Evolutionary conservation across 2,797 vertebrate genomes (phyloP).

Genomic region (Garrulus glandarius): DNA sequence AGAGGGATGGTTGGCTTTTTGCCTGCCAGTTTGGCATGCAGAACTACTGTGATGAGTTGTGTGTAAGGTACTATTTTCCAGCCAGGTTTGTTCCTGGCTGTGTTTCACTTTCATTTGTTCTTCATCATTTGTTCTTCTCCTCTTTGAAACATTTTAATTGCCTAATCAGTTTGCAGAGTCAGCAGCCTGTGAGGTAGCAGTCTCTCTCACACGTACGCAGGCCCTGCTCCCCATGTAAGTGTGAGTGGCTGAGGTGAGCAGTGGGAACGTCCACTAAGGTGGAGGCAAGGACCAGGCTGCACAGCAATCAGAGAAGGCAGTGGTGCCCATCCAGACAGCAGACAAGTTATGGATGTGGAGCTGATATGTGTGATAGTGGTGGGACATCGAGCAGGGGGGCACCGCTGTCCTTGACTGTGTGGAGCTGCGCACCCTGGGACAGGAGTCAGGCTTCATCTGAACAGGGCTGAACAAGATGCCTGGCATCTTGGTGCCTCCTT

Average conservation of each 20-base stretch:
- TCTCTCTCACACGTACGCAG: rapidly evolving
- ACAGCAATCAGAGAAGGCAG: neutral
- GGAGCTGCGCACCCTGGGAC: neutral
- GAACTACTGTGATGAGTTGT: neutral
- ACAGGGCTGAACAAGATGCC: neutral
- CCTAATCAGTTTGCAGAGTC: neutral
- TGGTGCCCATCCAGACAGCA: neutral
- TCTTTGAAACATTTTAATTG: constrained; percentile 5
- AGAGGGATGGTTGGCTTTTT: neutral
- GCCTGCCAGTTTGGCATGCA: neutral
- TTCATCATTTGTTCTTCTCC: neutral
- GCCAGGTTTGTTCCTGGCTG: neutral
- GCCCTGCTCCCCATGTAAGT: neutral
- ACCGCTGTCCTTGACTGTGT: neutral
- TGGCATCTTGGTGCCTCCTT: neutral
- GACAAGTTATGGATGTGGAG: neutral
- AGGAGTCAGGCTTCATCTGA: neutral
- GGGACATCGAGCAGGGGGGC: neutral
- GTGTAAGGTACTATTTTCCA: neutral
- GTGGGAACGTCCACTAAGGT: neutral
- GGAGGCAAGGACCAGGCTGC: neutral
- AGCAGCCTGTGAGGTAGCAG: neutral
- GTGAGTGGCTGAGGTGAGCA: neutral
- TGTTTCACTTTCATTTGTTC: constrained; percentile 6
- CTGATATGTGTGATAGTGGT: neutral